Base-by-base conservation (phyloP, 2,888 invertebrate species). In the Hirtodrosophila trivittata region DNA sequence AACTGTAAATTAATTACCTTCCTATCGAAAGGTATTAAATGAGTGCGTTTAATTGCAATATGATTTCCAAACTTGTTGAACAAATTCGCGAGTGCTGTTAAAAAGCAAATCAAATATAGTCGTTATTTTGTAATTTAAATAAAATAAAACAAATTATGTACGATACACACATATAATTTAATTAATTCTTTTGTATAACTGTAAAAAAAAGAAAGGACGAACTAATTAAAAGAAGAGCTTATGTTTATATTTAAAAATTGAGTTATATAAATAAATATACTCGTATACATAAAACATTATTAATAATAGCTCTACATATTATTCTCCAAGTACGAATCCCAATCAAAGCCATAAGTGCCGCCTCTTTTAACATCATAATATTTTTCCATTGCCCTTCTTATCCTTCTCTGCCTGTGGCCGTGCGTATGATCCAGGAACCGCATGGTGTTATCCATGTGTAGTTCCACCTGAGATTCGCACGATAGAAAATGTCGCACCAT, bases 61-160 rank as follows among this genome's bases (percentile, higher is more conserved):
- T 45, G 33, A 30, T 8, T 55, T 52, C 54, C 16, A 50, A 47
- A 45, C 46, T 59, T 67, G 46, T 67, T 57, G 52, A 58, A 45
- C n/a, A 47, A 46, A 12, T 69, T 73, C 70, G 72, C 65, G 68
- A 66, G 67, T 82, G 80, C 82, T 86, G 71, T 18, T 77, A 77
- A 80, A 57, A 82, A 72, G 76, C 84, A 85, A 72, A 75, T 84
- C 80, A 87, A 86, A 80, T 76, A 80, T 83, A 83, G 83, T 83
- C 87, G 83, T 83, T 87, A 83, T 86, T 84, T 76, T 87, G 66
- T 82, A 86, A 86, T 86, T 84, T 83, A 86, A 86, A 69, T 41
- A 42, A 26, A 38, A 47, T 25, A 33, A 32, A 38, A 35, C 45
- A 14, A 81, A 66, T 77, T 77, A 76, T 49, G 37, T 68, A 49